Percentiles rank a stretch among this genome's conserved stretches.
phyloP scores from a whole-genome alignment of 2,888 invertebrate genomes.

The Mesorhabditis spiculigera region DNA sequence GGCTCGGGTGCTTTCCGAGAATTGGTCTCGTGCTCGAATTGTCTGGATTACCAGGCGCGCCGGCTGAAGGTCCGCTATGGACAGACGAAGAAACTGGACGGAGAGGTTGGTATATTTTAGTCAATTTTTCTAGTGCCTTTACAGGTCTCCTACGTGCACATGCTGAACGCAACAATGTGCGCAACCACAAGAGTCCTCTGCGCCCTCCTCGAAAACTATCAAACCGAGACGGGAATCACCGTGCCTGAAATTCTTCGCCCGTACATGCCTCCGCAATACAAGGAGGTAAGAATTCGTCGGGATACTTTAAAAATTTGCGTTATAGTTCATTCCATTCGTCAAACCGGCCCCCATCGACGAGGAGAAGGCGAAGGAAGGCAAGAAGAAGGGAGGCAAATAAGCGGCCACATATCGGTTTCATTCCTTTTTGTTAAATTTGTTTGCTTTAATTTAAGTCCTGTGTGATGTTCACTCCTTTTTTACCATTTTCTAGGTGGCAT shows the following conservation, averaged over 20 bases:
- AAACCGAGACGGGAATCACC: slow-evolving; percentile 85
- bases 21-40: slow-evolving; percentile 97
- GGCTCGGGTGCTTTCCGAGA: slow-evolving; percentile 92
- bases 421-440: background rate
- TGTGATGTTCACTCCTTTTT: background rate
- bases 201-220: slow-evolving; percentile 70
- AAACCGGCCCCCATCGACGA: slow-evolving; percentile 62
- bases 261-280: slow-evolving; percentile 53
- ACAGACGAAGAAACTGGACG: slow-evolving; percentile 77
- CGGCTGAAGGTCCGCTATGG: slow-evolving; percentile 85
- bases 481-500: background rate
- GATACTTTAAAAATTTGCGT: background rate
- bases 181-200: slow-evolving; percentile 90
- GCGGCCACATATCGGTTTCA: background rate
- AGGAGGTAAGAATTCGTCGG: slow-evolving; percentile 27
- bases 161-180: slow-evolving; percentile 99
- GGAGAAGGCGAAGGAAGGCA: slow-evolving; percentile 24
- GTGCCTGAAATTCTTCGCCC: slow-evolving; percentile 66
- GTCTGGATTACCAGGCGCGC: slow-evolving; percentile 68
- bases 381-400: slow-evolving; percentile 28
- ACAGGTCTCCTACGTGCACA: slow-evolving; percentile 83
- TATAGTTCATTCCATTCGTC: slow-evolving; percentile 62
- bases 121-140: slow-evolving; percentile 1
- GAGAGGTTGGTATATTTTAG: slow-evolving; percentile 59
- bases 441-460: background rate